Base-by-base conservation (phyloP, 1,140 invertebrate genomes). In the Scylla paramamosain region DNA sequence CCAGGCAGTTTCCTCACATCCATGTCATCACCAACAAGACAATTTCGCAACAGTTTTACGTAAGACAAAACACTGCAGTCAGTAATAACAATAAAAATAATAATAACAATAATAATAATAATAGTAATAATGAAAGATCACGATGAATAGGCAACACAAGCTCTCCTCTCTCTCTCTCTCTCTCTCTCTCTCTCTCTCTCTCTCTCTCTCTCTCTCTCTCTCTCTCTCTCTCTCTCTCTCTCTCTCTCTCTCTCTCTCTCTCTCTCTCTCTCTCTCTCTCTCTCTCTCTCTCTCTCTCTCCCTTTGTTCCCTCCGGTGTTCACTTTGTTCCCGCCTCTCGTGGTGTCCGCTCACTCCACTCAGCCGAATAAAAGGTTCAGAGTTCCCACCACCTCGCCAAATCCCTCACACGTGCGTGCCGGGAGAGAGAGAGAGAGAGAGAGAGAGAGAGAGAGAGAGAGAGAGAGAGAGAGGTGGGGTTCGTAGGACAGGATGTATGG, bases 261-360 rank as follows among this genome's bases (percentile, higher is more conserved):
- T 83, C 29, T 93, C 29, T 93, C 39, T 84, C 29, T 93, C 39
- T 86, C n/a, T 84, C 29, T 93, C 39, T 86, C 14, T 93, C n/a
- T 45, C 39, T 93, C n/a, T 48, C 39, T 93, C 14, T 14, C 84
- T 86, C 14, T 14, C 84, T 86, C 84, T 86, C 84, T 86, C 14
- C 12, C 84, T 86, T 39, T 86, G 28, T 86, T 39, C 32, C 1
- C 12, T 39, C n/a, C 84, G 28, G 28, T 86, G 28, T 86, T 39
- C 32, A 29, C 32, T 14, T 86, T 4, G 28, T 39, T n/a, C 84
- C n/a, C 84, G 12, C n/a, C 32, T 59, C 20, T 20, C 20, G 52
- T 59, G 10, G 12, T 59, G 52, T 59, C 10, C 52, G 12, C 32
- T n/a, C 32, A 12, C 12, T 12, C n/a, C 84, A 31, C 12, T 86